Percentiles rank a stretch among this genome's conserved stretches.
Conservation (phyloP, 2,113 vertebrate species). For the Toxotes jaculatrix region DNA sequence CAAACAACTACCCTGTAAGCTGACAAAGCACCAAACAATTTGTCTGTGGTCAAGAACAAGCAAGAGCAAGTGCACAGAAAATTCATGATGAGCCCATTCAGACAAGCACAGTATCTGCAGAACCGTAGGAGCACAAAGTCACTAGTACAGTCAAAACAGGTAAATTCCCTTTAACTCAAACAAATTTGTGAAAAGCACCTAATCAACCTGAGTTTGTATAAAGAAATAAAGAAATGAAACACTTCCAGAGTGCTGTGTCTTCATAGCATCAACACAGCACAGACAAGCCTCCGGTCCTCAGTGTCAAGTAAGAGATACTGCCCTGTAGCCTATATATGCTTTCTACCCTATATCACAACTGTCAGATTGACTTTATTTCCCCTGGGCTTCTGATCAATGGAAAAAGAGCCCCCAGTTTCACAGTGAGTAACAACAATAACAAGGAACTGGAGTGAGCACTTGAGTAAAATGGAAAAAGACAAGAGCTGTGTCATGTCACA, state of each 20-base stretch:
- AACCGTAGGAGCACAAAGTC: neutral
- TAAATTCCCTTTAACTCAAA: neutral
- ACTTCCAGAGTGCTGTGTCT: neutral
- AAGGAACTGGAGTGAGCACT: conserved; percentile 38
- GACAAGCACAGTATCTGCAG: neutral
- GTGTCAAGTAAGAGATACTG: conserved; percentile 18
- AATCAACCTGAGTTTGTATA: neutral
- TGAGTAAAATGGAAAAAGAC: conserved; percentile 66
- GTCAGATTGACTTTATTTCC: conserved; percentile 46
- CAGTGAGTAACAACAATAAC: conserved; percentile 54
- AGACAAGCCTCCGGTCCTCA: neutral
- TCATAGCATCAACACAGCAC: neutral
- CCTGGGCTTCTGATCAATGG: conserved; percentile 55
- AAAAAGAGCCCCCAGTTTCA: conserved; percentile 48
- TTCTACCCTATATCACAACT: conserved; percentile 17
- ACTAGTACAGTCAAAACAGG: neutral
- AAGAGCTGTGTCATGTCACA: conserved; percentile 47
- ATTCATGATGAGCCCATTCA: neutral
- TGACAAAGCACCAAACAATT: neutral
- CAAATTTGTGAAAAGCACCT: neutral
- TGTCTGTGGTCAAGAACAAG: neutral
- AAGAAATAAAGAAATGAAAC: too few species aligned
- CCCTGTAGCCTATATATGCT: conserved; percentile 26
- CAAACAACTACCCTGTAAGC: neutral
- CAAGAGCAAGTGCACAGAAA: neutral